Evolutionary conservation across 2,888 invertebrate genomes (phyloP), one percentile per base, ranked within the genome.

Genomic region (Melieria omissa): DNA sequence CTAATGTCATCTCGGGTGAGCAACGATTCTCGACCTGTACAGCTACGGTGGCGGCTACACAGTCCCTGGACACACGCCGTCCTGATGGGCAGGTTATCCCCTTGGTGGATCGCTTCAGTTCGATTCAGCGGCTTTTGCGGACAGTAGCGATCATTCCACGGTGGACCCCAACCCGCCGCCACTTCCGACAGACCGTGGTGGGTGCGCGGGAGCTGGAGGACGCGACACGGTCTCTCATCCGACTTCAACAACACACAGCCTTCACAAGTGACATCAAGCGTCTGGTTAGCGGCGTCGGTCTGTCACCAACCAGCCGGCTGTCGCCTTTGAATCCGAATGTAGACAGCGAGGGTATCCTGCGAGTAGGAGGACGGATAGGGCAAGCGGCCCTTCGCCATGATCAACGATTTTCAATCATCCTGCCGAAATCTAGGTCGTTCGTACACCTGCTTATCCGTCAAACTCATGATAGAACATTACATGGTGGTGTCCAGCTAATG

Each of bases 361-460:
- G 16, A 16, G 16, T 16, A 16, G 16, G 16, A 16, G 16, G 16
- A 16, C 16, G 16, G 16, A 16, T 16, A 1, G 16, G 16, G 16
- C 16, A 16, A 16, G 16, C 16, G 16, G 16, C 16, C 16, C 16
- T 16, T 16, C 16, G 4, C 7, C 10, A 16, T 16, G 46, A 62
- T n/a, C 62, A 47, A 29, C 62, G 62, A 3, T 46, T 46, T 47
- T 45, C 62, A 12, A 62, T 63, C 16, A 63, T 63, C 41, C 10
- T 63, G 47, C 47, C 63, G 29, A 47, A 16, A 16, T 16, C 47
- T 2, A 63, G 10, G 0, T 16, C 47, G 2, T 29, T 63, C 3
- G 63, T 63, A 3, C 16, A 47, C 10, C 47, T 47, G 1, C 9
- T 63, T 9, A 47, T 63, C 29, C 7, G 49, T 10, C 63, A 16